These are phyloP conservation scores for Dendroctonus ponderosae DNA, from an alignment of 1,140 invertebrate genomes.

Conservation along the genomic window DNA sequence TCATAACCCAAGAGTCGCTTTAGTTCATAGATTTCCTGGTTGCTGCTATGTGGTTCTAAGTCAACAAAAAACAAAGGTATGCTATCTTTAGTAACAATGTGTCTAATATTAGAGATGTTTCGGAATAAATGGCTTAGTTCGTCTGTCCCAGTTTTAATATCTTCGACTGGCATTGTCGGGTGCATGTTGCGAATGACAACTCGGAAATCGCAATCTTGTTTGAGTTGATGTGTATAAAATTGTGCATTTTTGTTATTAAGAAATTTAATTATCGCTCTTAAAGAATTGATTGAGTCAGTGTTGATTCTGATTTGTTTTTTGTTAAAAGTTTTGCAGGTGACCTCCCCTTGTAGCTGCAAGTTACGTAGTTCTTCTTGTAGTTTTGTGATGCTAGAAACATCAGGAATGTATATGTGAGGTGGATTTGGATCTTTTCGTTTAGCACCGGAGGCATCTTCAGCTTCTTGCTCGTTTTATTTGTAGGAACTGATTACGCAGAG, in stretches of 20 bases:
- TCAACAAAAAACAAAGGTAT: conserved; percentile 2
- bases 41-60: background rate
- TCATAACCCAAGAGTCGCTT: background rate
- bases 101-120: too few species aligned
- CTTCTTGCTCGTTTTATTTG: background rate
- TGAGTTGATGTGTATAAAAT: conserved; percentile 21
- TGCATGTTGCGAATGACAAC: conserved; percentile 24
- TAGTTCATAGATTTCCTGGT: conserved; percentile 2
- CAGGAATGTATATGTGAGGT: background rate
- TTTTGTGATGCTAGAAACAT: background rate
- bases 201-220: conserved; percentile 19
- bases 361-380: background rate
- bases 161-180: background rate
- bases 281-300: conserved; percentile 9
- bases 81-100: background rate
- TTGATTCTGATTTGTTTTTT: conserved; percentile 18
- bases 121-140: too few species aligned
- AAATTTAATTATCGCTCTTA: conserved; percentile 12
- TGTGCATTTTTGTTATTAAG: conserved; percentile 12
- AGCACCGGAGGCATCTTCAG: background rate
- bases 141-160: conserved; percentile 5
- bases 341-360: background rate
- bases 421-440: background rate
- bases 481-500: background rate
- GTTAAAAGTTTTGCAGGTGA: background rate